Conservation (phyloP, 2,888 invertebrate genomes). For the Tipula helvola region DNA sequence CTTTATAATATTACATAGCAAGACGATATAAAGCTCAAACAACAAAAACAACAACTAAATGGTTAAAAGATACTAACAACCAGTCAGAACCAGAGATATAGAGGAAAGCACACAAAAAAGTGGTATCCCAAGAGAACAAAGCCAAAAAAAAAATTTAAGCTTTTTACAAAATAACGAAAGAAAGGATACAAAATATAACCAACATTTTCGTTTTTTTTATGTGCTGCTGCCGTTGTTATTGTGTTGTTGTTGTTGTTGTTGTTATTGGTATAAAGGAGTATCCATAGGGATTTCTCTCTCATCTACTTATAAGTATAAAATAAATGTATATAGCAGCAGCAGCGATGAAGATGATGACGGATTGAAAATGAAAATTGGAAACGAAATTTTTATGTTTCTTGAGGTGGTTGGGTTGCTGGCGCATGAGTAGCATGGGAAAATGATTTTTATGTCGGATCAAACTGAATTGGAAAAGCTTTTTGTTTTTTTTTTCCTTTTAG, state of each 20-base stretch:
- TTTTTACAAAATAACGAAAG: not conserved
- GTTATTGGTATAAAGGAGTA: not conserved
- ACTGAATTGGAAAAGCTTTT: not conserved
- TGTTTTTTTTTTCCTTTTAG: not conserved
- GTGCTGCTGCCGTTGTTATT: not conserved
- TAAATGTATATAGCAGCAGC: not conserved
- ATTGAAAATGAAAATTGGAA: slow-evolving; percentile 4
- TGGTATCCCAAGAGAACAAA: not conserved
- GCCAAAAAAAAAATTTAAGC: not conserved
- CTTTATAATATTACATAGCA: not conserved
- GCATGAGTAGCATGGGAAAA: not conserved
- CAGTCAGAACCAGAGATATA: not conserved
- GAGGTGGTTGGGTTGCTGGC: not conserved
- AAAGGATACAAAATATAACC: not conserved
- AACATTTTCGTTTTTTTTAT: not conserved
- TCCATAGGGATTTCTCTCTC: not conserved
- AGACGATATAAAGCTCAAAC: not conserved
- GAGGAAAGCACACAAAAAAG: not conserved
- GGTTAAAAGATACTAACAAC: not conserved
- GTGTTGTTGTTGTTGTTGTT: not conserved
- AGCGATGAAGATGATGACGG: not conserved
- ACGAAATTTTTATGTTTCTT: not conserved
- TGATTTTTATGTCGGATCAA: not conserved
- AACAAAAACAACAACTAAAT: not conserved
- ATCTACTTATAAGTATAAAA: not conserved